Evolutionary conservation across 2,113 vertebrate species (phyloP).

Genomic region (Percopsis transmontana): DNA sequence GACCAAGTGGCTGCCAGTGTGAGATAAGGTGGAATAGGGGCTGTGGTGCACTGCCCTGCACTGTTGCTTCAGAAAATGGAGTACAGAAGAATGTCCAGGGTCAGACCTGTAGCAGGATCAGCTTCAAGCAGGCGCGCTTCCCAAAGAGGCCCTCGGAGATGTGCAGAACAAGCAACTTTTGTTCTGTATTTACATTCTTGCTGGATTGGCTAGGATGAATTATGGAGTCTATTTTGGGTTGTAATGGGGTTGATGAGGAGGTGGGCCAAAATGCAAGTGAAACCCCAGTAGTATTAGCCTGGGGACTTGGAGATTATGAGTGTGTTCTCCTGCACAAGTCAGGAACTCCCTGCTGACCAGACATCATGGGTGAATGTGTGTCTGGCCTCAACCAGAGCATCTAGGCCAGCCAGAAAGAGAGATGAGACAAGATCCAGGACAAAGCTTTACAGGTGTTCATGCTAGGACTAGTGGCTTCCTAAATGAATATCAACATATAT

Average conservation of each 20-base stretch:
- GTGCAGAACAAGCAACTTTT: conserved; percentile 68
- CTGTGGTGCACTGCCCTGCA: conserved; percentile 41
- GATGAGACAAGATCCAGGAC: conserved; percentile 23
- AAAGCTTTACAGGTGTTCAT: conserved; percentile 40
- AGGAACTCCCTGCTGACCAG: conserved; percentile 43
- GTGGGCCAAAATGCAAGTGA: conserved; percentile 70
- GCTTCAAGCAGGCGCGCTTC: conserved; percentile 56
- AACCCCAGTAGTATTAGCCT: conserved; percentile 61
- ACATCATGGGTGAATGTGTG: conserved; percentile 30
- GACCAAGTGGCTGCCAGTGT: conserved; percentile 63
- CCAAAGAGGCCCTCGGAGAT: conserved; percentile 59
- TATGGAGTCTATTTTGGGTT: conserved; percentile 67
- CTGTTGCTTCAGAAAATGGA: conserved; percentile 57
- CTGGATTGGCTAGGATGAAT: conserved; percentile 62
- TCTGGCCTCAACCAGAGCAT: conserved; percentile 30
- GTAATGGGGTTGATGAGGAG: conserved; percentile 57
- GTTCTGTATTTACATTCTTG: conserved; percentile 76
- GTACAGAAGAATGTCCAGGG: conserved; percentile 45
- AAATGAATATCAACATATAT: not conserved
- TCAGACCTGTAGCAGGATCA: conserved; percentile 57
- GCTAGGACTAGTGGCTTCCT: conserved; percentile 16
- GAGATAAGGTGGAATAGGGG: conserved; percentile 62
- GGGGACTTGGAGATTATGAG: conserved; percentile 49
- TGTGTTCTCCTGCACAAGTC: conserved; percentile 54
- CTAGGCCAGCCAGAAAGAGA: conserved; percentile 24